A percentile compares a stretch with the other conserved stretches of the same genome.
phyloP scores from a whole-genome alignment of 2,113 vertebrate genomes.

The Lycocorax pyrrhopterus region DNA sequence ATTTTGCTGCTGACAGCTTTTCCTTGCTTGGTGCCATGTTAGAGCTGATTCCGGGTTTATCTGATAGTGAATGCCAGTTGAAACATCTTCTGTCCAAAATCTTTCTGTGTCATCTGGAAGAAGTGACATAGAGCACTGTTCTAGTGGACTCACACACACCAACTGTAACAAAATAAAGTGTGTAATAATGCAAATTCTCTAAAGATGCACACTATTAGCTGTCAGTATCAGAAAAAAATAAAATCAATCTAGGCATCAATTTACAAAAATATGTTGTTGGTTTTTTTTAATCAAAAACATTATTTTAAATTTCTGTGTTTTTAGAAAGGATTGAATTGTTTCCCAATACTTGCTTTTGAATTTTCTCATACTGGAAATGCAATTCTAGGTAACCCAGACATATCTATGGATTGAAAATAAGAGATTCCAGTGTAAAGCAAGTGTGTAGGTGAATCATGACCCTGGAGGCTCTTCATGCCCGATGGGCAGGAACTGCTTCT shows the following conservation, averaged over 20 bases:
- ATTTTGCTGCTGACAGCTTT: conserved; percentile 87
- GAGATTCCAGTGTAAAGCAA: background rate
- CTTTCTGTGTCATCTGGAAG: conserved; percentile 45
- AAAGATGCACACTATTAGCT: background rate
- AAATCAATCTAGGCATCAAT: background rate
- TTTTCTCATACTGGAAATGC: background rate
- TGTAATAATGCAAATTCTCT: background rate
- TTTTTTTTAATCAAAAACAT: background rate
- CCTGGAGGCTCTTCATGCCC: background rate
- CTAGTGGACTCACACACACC: background rate
- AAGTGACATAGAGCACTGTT: background rate
- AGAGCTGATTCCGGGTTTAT: conserved; percentile 81
- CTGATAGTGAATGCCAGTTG: conserved; percentile 82
- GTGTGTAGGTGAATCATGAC: background rate
- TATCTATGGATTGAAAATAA: background rate
- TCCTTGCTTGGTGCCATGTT: conserved; percentile 88
- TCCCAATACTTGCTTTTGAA: background rate
- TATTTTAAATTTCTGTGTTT: background rate
- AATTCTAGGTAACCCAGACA: background rate
- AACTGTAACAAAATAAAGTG: background rate
- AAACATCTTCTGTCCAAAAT: conserved; percentile 81
- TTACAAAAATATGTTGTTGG: background rate
- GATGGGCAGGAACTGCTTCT: accelerated
- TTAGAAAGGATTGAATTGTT: background rate
- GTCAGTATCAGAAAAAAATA: background rate